These are phyloP conservation scores for Centropristis striata DNA, from an alignment of 2,113 vertebrate genomes.

Conservation along the genomic window DNA sequence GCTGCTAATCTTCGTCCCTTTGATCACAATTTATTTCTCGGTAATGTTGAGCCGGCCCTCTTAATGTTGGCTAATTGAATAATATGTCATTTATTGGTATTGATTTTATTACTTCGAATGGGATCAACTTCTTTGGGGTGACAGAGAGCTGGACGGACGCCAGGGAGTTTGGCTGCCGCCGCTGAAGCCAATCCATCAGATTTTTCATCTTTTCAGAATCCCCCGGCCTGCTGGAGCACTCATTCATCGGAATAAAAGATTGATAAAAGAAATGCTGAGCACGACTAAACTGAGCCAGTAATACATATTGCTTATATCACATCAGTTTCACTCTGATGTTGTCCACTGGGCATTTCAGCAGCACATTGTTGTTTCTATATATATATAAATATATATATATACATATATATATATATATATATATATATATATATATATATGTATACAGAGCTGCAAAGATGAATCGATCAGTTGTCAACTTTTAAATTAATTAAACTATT, in stretches of 20 bases:
- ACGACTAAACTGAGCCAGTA: conserved; percentile 47
- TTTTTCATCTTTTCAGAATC: conserved; percentile 64
- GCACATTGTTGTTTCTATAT: neutral
- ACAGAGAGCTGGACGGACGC: conserved; percentile 29
- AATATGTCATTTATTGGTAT: conserved; percentile 66
- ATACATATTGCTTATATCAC: conserved; percentile 49
- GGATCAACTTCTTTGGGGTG: conserved; percentile 37
- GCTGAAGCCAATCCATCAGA: conserved; percentile 60
- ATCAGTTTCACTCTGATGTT: conserved; percentile 31
- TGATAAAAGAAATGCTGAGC: conserved; percentile 66
- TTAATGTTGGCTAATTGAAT: conserved; percentile 64
- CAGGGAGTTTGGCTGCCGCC: conserved; percentile 53
- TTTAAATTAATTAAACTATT: too few species aligned
- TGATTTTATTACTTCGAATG: conserved; percentile 62
- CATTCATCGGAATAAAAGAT: conserved; percentile 64
- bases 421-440: too few species aligned
- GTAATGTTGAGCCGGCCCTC: conserved; percentile 39
- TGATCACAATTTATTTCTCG: conserved; percentile 46
- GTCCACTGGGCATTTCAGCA: conserved; percentile 29
- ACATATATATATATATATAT: too few species aligned
- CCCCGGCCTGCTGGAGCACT: conserved; percentile 32
- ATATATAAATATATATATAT: too few species aligned
- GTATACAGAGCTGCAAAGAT: too few species aligned
- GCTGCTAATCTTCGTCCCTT: conserved; percentile 21
- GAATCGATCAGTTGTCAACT: too few species aligned